A percentile compares a stretch with the other conserved stretches of the same genome.
phyloP scores from a whole-genome alignment of 2,888 invertebrate genomes.

The Ectemnius continuus region DNA sequence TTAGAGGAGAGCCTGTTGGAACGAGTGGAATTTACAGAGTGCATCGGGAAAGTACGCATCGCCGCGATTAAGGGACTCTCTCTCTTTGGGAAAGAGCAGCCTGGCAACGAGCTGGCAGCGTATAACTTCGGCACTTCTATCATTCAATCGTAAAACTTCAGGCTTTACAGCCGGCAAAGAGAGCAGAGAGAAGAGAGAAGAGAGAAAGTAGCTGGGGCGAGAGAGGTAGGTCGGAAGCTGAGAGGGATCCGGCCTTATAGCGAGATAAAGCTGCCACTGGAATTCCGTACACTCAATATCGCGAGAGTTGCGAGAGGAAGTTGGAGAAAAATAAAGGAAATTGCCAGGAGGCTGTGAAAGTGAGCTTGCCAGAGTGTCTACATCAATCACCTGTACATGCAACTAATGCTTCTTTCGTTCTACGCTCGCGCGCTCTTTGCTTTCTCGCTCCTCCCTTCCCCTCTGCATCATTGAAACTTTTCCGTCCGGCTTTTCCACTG shows the following conservation, averaged over 20 bases:
- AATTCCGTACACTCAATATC: constrained; percentile 21
- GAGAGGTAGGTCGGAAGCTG: too few relatives aligned
- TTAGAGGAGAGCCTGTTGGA: neutral
- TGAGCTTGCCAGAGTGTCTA: too few relatives aligned
- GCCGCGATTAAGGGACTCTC: constrained; percentile 42
- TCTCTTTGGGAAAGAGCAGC: too few relatives aligned
- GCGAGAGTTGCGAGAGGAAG: constrained; percentile 25
- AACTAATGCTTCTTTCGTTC: too few relatives aligned
- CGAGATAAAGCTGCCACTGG: constrained; percentile 8
- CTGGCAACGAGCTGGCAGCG: constrained; percentile 1
- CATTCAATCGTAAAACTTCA: constrained; percentile 48
- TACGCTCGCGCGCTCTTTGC: too few relatives aligned
- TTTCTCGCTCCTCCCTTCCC: too few relatives aligned
- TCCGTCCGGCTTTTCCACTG: too few relatives aligned
- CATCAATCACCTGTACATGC: too few relatives aligned
- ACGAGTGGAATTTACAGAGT: constrained; percentile 38
- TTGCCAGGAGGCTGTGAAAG: neutral
- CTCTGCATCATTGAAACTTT: too few relatives aligned
- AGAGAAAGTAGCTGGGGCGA: constrained; percentile 7
- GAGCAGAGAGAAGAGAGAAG: too few relatives aligned
- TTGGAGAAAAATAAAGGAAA: constrained; percentile 5
- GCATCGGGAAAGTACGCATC: neutral
- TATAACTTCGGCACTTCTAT: constrained; percentile 42
- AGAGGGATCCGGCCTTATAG: neutral
- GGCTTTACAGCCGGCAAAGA: constrained; percentile 35